Evolutionary conservation across 64 coral and sea anemone species (phyloP).

Genomic region (Montipora capricornis): DNA sequence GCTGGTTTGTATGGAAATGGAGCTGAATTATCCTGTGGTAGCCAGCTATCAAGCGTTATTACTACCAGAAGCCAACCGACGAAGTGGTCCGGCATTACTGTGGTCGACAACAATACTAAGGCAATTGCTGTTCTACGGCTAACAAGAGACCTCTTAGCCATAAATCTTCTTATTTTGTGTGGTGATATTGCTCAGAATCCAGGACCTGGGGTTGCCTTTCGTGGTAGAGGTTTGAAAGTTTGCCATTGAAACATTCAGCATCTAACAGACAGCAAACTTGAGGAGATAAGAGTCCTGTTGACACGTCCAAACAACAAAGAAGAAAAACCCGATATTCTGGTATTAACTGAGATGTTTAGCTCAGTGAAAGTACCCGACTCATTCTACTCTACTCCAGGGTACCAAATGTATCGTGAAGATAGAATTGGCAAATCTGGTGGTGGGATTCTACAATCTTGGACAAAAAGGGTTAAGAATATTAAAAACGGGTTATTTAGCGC

Average conservation of each 20-base stretch:
- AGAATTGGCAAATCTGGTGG: slow-evolving; percentile 41
- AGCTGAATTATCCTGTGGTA: too few species aligned
- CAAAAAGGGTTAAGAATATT: too few species aligned
- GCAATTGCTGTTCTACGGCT: too few species aligned
- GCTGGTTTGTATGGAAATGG: too few species aligned
- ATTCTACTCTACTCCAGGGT: slow-evolving; percentile 55
- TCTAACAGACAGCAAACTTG: not conserved
- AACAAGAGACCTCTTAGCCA: too few species aligned
- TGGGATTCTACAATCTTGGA: slow-evolving; percentile 23
- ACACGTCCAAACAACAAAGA: not conserved
- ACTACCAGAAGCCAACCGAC: too few species aligned
- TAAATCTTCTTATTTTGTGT: slow-evolving; percentile 36
- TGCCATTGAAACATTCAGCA: slow-evolving; percentile 2
- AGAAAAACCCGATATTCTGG: not conserved
- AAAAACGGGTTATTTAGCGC: too few species aligned
- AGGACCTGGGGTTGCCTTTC: slow-evolving; percentile 7
- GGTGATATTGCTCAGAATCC: slow-evolving; percentile 62
- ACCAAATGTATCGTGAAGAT: slow-evolving; percentile 49
- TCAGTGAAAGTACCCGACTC: slow-evolving; percentile 3
- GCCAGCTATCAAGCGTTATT: too few species aligned
- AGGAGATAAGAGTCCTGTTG: not conserved
- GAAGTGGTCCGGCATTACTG: too few species aligned
- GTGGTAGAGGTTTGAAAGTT: not conserved
- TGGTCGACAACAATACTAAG: too few species aligned
- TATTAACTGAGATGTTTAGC: not conserved